Evolutionary conservation across 2,888 invertebrate genomes (phyloP).

Genomic region (Artemia sinica): DNA sequence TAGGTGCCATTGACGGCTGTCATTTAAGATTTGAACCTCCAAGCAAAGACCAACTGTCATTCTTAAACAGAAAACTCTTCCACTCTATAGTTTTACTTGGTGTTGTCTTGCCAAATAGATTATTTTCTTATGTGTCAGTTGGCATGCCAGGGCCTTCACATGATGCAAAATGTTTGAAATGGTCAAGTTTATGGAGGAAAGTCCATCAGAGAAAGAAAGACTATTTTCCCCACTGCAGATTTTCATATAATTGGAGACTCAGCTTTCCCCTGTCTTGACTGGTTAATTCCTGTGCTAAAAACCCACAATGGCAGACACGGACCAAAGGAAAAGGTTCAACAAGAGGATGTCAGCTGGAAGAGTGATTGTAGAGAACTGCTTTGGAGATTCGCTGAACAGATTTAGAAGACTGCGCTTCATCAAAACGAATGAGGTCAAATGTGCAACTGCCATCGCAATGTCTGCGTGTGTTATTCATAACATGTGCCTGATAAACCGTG

Average conservation of each 20-base stretch:
- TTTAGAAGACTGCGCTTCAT: too few relatives aligned
- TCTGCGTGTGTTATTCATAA: neutral
- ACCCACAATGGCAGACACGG: neutral
- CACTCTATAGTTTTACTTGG: slow-evolving; percentile 10
- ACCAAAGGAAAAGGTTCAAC: neutral
- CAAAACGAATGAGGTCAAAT: neutral
- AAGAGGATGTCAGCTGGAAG: neutral
- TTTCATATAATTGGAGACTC: slow-evolving; percentile 12
- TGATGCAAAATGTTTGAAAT: neutral
- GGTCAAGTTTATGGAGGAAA: neutral
- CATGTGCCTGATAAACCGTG: neutral
- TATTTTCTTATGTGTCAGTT: slow-evolving; percentile 8
- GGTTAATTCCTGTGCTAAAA: neutral
- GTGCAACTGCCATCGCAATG: neutral
- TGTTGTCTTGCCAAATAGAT: neutral
- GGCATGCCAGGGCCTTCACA: neutral
- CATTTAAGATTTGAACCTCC: too few relatives aligned
- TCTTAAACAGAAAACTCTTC: neutral
- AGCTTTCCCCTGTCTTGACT: neutral
- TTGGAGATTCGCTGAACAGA: neutral
- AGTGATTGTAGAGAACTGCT: neutral
- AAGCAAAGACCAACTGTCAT: neutral
- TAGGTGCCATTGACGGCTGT: too few relatives aligned
- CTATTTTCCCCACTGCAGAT: neutral
- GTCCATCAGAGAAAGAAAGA: slow-evolving; percentile 1